These are phyloP conservation scores for Coilia nasus DNA, from an alignment of 2,797 vertebrate genomes.

Conservation along the genomic window DNA sequence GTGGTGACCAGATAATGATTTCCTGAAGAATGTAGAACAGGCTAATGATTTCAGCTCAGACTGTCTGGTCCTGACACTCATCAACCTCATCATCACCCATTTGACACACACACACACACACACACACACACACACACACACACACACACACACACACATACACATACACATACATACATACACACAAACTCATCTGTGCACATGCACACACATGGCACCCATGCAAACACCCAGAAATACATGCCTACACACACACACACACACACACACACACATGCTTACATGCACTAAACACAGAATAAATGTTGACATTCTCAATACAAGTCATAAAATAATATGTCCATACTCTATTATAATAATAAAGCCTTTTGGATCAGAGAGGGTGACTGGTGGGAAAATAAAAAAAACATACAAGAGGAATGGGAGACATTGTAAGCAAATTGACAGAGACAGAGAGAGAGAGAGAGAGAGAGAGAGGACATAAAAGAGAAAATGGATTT, in stretches of 20 bases:
- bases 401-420: not conserved
- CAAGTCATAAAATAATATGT: not conserved
- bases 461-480: too few species aligned
- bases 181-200: not conserved
- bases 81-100: not conserved
- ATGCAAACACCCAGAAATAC: not conserved
- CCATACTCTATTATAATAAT: not conserved
- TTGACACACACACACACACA: not conserved
- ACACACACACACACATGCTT: not conserved
- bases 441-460: too few species aligned
- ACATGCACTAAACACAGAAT: not conserved
- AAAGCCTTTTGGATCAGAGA: not conserved
- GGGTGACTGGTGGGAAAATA: not conserved
- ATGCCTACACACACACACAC: not conserved
- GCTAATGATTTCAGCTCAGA: slow-evolving; percentile 11
- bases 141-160: not conserved
- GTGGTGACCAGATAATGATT: slow-evolving; percentile 8
- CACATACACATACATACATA: not conserved
- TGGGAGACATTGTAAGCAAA: not conserved
- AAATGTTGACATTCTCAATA: not conserved
- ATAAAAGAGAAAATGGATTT: not conserved
- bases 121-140: not conserved
- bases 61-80: not conserved
- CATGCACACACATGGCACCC: not conserved
- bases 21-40: not conserved